Evolutionary conservation across 2,797 vertebrate species (phyloP), one percentile per base, ranked within the genome.

Genomic region (Gephyroberyx darwinii): DNA sequence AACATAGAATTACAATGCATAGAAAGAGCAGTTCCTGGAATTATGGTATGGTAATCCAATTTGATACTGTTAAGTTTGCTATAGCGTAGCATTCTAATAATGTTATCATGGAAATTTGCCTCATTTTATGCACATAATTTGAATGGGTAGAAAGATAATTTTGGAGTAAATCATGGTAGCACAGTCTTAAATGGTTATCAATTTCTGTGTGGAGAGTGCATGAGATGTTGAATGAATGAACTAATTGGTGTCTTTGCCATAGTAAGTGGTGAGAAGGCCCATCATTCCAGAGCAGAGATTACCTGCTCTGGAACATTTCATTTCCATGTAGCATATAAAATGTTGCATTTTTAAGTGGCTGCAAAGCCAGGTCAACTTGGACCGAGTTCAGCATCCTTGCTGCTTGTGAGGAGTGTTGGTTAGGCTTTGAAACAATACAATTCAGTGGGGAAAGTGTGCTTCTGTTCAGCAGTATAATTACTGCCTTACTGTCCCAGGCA

Each of bases 101-200:
- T 67, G 66, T 16, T 37, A 33, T 64, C 10, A 30, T 8, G 52
- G 26, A 51, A 51, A 55, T 43, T 4, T 9, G 47, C 47, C 47
- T 50, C 47, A 59, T 75, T 47, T 13, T 20, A 57, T 45, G 53
- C 9, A 33, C 14, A 37, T 5, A 16, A 48, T 70, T 59, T 54
- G 14, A 75, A 52, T 30, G 16, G 3, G 31, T 33, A 30, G 26
- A 57, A 60, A 74, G 54, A 57, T 67, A 43, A 64, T 19, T 67
- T 37, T 62, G 37, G 37, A 12, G 48, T 19, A 13, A 52, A n/a
- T 65, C 43, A 62, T 65, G 12, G 39, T 63, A 8, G 17, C 19
- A 50, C 47, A 50, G 7, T 20, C 2, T n/a, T 13, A 50, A 50
- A 13, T n/a, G 9, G n/a, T 50, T 26, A n/a, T 9, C 47, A 45